phyloP scores from a whole-genome alignment of 2,797 vertebrate genomes.

The Potorous gilbertii region DNA sequence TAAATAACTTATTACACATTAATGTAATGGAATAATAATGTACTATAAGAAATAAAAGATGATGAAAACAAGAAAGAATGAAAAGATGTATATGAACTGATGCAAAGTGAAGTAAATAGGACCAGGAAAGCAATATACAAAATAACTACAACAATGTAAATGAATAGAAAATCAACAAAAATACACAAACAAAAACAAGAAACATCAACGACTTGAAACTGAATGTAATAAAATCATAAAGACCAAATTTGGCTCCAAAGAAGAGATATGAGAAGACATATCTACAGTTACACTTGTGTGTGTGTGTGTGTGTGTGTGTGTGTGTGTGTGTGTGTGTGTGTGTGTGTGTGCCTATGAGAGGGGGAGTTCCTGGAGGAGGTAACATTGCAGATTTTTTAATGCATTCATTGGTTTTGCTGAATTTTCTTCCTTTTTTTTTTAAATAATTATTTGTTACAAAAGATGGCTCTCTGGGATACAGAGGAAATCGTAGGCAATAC shows the following conservation, averaged over 20 bases:
- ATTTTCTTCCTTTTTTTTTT: background rate
- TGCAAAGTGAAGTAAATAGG: background rate
- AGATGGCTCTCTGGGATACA: background rate
- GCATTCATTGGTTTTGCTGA: too few species aligned
- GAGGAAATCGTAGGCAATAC: background rate
- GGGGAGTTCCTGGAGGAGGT: too few species aligned
- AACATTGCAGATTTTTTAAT: background rate
- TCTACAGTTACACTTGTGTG: background rate
- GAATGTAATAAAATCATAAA: background rate
- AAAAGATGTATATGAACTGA: background rate
- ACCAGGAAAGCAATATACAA: background rate
- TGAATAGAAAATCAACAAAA: background rate
- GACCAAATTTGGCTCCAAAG: background rate
- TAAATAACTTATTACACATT: background rate
- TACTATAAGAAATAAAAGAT: background rate
- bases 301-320: too few species aligned
- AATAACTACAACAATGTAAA: background rate
- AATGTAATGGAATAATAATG: background rate
- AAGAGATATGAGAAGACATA: background rate
- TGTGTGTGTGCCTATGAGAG: too few species aligned
- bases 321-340: too few species aligned
- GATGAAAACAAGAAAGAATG: background rate
- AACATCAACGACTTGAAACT: background rate
- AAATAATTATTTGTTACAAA: background rate
- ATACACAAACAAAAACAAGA: background rate